These are phyloP conservation scores for Fulica atra DNA, from an alignment of 2,113 vertebrate genomes.

Conservation along the genomic window DNA sequence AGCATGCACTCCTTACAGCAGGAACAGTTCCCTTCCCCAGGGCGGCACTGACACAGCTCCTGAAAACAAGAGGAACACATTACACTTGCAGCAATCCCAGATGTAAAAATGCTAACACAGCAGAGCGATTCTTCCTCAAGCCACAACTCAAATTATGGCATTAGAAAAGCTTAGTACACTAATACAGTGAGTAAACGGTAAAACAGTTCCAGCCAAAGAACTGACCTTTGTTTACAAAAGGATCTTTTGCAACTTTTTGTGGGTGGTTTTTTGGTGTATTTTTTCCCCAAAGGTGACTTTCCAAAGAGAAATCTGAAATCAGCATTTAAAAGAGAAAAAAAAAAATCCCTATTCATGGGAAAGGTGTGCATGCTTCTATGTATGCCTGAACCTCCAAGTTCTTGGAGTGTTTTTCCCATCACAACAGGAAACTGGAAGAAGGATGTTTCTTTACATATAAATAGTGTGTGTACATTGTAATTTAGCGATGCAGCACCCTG, in stretches of 20 bases:
- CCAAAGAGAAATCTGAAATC: not conserved
- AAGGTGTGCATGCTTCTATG: not conserved
- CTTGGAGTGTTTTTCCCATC: not conserved
- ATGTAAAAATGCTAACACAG: not conserved
- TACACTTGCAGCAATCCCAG: not conserved
- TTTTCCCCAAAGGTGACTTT: not conserved
- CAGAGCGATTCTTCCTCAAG: not conserved
- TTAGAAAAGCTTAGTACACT: not conserved
- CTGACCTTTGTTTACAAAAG: not conserved
- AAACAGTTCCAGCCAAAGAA: not conserved
- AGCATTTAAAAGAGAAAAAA: not conserved
- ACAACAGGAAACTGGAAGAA: not conserved
- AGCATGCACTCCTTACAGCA: constrained; percentile 99
- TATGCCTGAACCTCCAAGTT: not conserved
- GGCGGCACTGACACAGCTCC: constrained; percentile 98
- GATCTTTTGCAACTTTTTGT: not conserved
- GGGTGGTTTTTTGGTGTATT: not conserved
- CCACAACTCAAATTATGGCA: not conserved
- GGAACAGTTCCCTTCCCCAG: constrained; percentile 94
- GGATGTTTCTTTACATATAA: constrained; percentile 1
- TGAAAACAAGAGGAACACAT: constrained; percentile 62
- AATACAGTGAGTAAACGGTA: not conserved
- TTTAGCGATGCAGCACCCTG: not conserved
- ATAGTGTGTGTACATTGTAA: not conserved
- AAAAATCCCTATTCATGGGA: not conserved